Base-by-base conservation (phyloP, 2,888 invertebrate species). In the Lasioglossum morio region DNA sequence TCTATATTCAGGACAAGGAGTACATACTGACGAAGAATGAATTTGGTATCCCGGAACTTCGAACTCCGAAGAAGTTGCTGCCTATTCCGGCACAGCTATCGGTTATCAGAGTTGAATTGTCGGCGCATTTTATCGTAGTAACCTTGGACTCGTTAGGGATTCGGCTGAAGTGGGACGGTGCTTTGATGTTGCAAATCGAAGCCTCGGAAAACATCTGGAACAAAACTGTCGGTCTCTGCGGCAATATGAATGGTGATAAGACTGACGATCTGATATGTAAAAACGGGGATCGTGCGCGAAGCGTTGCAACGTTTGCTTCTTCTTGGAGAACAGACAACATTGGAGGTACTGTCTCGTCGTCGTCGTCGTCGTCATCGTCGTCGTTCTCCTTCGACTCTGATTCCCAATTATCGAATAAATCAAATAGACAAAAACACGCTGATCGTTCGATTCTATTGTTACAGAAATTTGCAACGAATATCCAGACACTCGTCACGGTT, bases 201-300 rank as follows among this genome's bases (percentile, higher is more conserved):
- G 97, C 97, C 0, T 96, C 96, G 1, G 96, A 97, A 40, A 96
- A 96, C 3, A 94, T 98, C 57, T 98, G 98, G 97, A 97, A 98
- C 92, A 97, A 97, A 91, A 97, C 98, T 0, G 97, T 97, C 86
- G 99, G 98, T 79, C 95, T 99, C 0, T 99, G 99, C 93, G 98
- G 99, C 0, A 96, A 96, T 0, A 95, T 98, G 89, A 97, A 98
- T 94, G 97, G 97, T 0, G 96, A 97, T 91, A 95, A 96, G 8
- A 95, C 95, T 12, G 97, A 98, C 92, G 98, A 98, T 94, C 96
- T 98, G 87, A 94, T 95, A 53, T 96, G 96, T 0, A 96, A 96
- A 90, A 97, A 97, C 53, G 97, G 97, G 0, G 95, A 94, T 0
- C 91, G 95, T 10, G 95, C 95, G 0, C 70, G 95, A 92, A 92